Conservation (phyloP, 2,797 vertebrate species). For the Picus viridis region DNA sequence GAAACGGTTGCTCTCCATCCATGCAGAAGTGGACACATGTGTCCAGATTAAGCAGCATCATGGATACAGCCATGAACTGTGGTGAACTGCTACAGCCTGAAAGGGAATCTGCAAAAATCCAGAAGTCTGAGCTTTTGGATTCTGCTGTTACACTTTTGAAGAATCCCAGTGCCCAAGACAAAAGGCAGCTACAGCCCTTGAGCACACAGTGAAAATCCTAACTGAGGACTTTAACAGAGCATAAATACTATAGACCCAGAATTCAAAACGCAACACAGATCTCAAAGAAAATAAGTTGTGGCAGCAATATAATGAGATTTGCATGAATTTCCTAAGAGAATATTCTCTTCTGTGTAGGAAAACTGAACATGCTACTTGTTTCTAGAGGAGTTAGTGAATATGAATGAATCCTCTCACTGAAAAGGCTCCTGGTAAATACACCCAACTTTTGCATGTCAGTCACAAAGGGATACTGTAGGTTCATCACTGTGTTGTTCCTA, state of each 20-base stretch:
- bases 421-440: slow-evolving; percentile 19
- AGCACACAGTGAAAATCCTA: neutral
- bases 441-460: neutral
- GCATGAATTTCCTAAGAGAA: neutral
- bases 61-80: neutral
- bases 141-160: neutral
- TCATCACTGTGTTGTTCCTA: slow-evolving; percentile 4
- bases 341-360: slow-evolving; percentile 1
- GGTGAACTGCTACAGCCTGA: neutral
- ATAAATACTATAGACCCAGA: neutral
- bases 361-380: neutral
- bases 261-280: neutral
- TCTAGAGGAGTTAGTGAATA: neutral
- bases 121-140: neutral
- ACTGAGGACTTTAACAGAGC: neutral
- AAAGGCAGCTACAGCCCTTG: neutral
- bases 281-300: neutral
- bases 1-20: neutral
- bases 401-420: slow-evolving; percentile 8
- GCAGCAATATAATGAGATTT: neutral
- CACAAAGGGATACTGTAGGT: slow-evolving; percentile 34
- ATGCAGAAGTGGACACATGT: rapidly evolving
- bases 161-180: neutral
- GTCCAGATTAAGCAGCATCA: neutral
- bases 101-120: neutral